Conservation (phyloP, 2,888 invertebrate genomes). For the Orthosia cruda region DNA sequence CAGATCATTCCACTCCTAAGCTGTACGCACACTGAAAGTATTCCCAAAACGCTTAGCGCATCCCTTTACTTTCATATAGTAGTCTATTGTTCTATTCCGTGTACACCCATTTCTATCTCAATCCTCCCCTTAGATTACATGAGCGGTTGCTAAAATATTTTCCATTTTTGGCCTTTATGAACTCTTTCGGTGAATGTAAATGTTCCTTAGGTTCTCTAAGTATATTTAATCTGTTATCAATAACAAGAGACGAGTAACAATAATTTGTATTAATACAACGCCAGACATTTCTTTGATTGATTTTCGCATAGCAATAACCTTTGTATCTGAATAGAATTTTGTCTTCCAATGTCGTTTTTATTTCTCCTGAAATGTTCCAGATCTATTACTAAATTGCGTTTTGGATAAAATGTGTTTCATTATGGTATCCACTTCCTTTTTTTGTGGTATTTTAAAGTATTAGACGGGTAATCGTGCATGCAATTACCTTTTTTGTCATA, state of each 20-base stretch:
- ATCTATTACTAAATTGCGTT: background rate
- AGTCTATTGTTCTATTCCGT: no score
- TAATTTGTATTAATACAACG: conserved; percentile 38
- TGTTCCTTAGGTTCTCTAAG: conserved; percentile 18
- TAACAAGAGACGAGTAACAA: conserved; percentile 17
- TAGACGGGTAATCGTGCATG: no score
- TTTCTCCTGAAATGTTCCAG: conserved; percentile 38
- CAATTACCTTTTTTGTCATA: no score
- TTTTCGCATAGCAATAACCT: conserved; percentile 32
- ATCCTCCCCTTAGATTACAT: background rate
- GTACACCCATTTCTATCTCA: background rate
- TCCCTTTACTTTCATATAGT: no score
- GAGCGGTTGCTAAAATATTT: background rate
- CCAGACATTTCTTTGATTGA: conserved; percentile 6
- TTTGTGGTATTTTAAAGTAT: no score
- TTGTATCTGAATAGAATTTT: conserved; percentile 37
- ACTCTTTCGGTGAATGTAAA: conserved; percentile 34
- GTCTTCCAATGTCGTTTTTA: conserved; percentile 19
- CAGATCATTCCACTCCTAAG: no score
- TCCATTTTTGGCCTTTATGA: background rate
- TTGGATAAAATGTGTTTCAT: no score
- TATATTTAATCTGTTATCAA: background rate
- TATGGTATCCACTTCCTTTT: no score
- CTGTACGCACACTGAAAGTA: no score
- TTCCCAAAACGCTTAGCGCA: no score